These are phyloP conservation scores for Molothrus ater DNA, from an alignment of 2,797 vertebrate species.

Conservation along the genomic window DNA sequence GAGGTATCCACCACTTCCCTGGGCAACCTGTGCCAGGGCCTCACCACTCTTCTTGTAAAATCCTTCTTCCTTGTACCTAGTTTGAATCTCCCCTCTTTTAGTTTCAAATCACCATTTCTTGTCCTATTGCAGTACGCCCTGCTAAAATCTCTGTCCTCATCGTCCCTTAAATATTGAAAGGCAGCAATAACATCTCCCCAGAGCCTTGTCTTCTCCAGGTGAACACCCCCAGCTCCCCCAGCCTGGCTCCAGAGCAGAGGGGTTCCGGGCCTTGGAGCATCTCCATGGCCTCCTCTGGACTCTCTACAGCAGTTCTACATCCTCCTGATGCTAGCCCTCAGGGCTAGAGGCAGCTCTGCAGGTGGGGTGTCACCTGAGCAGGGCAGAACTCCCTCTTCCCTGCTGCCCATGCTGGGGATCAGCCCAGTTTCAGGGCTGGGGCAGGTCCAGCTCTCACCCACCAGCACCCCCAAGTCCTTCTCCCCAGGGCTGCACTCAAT, in stretches of 20 bases:
- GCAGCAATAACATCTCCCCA: fast-evolving
- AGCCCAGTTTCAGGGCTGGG: not conserved
- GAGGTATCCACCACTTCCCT: not conserved
- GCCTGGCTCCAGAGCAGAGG: not conserved
- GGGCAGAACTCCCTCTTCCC: not conserved
- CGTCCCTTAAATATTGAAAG: not conserved
- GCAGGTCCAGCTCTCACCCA: not conserved
- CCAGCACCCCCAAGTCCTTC: not conserved
- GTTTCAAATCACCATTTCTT: not conserved
- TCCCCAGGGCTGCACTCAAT: not conserved
- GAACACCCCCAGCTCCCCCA: not conserved
- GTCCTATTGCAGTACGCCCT: not conserved
- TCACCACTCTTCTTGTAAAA: not conserved
- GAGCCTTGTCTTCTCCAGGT: not conserved
- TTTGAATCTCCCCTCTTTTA: not conserved
- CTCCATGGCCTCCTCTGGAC: not conserved
- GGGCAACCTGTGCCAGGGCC: not conserved
- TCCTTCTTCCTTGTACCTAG: not conserved
- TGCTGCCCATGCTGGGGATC: not conserved
- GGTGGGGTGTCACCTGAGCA: not conserved
- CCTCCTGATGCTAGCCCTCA: not conserved
- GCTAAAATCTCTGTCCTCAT: not conserved
- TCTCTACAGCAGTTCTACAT: not conserved
- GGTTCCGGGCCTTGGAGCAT: not conserved
- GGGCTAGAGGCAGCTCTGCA: not conserved